Conservation (phyloP, 2,113 vertebrate species). For the Chaenocephalus aceratus region DNA sequence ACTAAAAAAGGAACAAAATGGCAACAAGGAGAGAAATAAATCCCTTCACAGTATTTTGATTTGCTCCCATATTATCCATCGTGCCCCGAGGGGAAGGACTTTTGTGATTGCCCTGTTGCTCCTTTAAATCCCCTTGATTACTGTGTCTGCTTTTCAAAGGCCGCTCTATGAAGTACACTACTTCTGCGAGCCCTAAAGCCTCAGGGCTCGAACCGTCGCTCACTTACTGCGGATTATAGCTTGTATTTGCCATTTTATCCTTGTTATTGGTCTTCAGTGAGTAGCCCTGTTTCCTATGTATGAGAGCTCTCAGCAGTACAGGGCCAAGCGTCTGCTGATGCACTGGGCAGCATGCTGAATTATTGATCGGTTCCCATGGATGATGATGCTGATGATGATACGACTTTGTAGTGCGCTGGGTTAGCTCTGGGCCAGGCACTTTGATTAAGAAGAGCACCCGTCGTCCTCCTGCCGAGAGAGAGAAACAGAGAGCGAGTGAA, state of each 20-base stretch:
- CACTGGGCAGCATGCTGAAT: constrained; percentile 75
- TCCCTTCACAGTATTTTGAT: constrained; percentile 59
- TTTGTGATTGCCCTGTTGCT: constrained; percentile 70
- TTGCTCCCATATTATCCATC: constrained; percentile 62
- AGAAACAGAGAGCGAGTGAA: constrained; percentile 17
- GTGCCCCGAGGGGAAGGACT: constrained; percentile 54
- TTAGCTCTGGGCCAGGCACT: constrained; percentile 63
- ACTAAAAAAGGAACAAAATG: constrained; percentile 11
- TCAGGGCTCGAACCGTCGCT: constrained; percentile 64
- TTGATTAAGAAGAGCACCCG: constrained; percentile 70
- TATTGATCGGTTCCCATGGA: constrained; percentile 79
- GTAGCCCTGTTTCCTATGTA: constrained; percentile 64
- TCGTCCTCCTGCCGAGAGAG: constrained; percentile 30
- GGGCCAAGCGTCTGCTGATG: constrained; percentile 58
- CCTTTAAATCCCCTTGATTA: constrained; percentile 77
- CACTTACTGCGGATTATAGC: constrained; percentile 79
- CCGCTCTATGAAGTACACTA: constrained; percentile 66
- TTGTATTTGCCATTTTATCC: constrained; percentile 75
- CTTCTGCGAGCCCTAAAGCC: constrained; percentile 64
- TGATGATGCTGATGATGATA: constrained; percentile 65
- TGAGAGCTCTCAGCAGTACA: constrained; percentile 53
- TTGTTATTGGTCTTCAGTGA: constrained; percentile 73
- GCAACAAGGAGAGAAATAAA: constrained; percentile 49
- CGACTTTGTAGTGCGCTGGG: constrained; percentile 68
- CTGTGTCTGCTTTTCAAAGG: constrained; percentile 75